Conservation (phyloP, 2,888 invertebrate species). For the Drosophila affinis region DNA sequence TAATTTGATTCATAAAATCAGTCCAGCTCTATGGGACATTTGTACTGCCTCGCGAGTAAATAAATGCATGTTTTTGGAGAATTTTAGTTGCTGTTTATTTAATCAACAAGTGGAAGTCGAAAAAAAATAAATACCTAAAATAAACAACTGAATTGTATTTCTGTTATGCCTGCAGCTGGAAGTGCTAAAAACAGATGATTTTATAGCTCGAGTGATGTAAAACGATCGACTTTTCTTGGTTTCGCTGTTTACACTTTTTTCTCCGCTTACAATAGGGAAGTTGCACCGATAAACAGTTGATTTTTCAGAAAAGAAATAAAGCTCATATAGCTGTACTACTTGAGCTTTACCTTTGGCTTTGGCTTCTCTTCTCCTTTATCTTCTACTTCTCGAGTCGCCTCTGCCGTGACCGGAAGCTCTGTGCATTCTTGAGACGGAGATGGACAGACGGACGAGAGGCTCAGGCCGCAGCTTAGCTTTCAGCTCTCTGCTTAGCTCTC, state of each 20-base stretch:
- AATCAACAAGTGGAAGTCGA: not conserved
- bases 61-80: not conserved
- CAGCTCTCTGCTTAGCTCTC: constrained; percentile 19
- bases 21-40: not conserved
- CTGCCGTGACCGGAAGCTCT: constrained; percentile 53
- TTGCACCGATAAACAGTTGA: no score
- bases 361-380: not conserved
- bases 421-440: constrained; percentile 43
- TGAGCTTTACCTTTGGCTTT: not conserved
- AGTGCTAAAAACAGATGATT: not conserved
- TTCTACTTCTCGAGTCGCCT: constrained; percentile 9
- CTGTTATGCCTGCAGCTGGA: not conserved
- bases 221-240: no score
- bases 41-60: no score
- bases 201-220: not conserved
- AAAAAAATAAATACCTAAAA: not conserved
- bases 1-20: not conserved
- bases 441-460: constrained; percentile 13
- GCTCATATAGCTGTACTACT: not conserved
- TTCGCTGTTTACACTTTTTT: no score
- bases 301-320: no score
- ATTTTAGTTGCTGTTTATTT: not conserved
- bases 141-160: not conserved
- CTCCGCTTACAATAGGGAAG: no score
- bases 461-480: constrained; percentile 17